Evolutionary conservation across 2,797 vertebrate species (phyloP).

Genomic region (Falco columbarius): DNA sequence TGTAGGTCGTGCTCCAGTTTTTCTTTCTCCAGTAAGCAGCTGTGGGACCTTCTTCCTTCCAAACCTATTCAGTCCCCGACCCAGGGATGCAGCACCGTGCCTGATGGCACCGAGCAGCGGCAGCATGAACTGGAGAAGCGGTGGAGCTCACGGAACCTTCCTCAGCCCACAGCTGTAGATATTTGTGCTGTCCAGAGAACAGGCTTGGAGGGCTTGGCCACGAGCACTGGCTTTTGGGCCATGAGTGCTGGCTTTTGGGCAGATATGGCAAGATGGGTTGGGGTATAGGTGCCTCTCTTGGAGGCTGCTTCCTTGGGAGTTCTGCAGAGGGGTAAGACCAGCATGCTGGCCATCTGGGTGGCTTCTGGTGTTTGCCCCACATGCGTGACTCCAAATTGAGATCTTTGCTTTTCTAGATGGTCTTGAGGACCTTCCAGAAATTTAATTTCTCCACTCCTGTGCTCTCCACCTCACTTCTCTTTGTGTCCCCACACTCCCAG

Average conservation of each 20-base stretch:
- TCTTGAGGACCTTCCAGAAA: not conserved
- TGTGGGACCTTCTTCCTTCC: conserved; percentile 24
- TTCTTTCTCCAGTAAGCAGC: not conserved
- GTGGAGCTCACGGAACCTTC: not conserved
- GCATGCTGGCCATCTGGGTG: not conserved
- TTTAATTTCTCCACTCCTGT: not conserved
- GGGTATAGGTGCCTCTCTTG: not conserved
- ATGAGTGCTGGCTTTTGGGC: not conserved
- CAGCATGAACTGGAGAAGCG: not conserved
- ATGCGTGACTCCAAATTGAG: not conserved
- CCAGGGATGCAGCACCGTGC: accelerated
- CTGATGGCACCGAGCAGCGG: accelerated
- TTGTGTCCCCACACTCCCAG: accelerated
- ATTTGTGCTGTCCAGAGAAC: not conserved
- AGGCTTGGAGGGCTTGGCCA: not conserved
- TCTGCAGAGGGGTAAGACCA: not conserved
- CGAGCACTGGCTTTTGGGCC: not conserved
- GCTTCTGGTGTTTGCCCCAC: not conserved
- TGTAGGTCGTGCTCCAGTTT: conserved; percentile 31
- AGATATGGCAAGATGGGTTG: not conserved
- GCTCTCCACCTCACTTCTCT: not conserved
- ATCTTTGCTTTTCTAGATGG: not conserved
- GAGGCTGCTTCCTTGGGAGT: not conserved
- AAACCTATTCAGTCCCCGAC: not conserved
- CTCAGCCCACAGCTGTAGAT: not conserved